Base-by-base conservation (phyloP, 2,113 vertebrate genomes). In the Larimichthys polyactis region DNA sequence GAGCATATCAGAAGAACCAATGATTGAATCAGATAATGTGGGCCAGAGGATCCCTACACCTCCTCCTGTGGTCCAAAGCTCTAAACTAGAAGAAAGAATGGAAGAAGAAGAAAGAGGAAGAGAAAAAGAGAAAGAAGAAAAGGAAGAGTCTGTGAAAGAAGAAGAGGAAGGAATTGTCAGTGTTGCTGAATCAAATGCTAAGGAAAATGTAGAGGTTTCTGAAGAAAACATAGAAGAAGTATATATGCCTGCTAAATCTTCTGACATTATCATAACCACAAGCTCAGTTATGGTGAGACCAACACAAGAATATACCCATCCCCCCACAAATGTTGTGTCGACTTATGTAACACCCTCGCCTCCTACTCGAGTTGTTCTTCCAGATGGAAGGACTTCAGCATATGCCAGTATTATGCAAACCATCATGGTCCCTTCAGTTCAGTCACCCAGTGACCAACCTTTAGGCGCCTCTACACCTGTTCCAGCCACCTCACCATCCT, bases 381-480 rank as follows among this genome's bases (percentile, higher is more conserved):
- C 95, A 78, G 94, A 95, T 88, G 95, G 95, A 54, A 92, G 93
- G 60, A 92, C 88, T 19, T 96, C 95, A 62, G 95, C 98, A 29
- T 99, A 99, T 6, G 97, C 98, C 36, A 96, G 96, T 84, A 97
- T 97, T 79, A 97, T 99, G 93, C 97, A 97, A 91, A 96, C 96
- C 16, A 96, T 99, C 68, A 95, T 96, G 88, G 93, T 96, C 5
- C 78, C 95, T 1, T 83, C 90, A 64, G 32, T 89, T 62, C 92
- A 93, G 55, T 81, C 90, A 59, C 17, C 66, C 4, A 92, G 10
- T 65, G 86, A 87, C 0, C 16, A 79, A 15, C 7, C 68, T 19
- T 49, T 86, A 63, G 69, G 64, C 3, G 78, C 86, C 6, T 91
- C 90, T 9, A 79, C 75, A 22, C 86, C 92, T 0, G 48, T 72